Evolutionary conservation across 2,888 invertebrate species (phyloP), one percentile per base, ranked within the genome.

Genomic region (Calameuta pallipes): DNA sequence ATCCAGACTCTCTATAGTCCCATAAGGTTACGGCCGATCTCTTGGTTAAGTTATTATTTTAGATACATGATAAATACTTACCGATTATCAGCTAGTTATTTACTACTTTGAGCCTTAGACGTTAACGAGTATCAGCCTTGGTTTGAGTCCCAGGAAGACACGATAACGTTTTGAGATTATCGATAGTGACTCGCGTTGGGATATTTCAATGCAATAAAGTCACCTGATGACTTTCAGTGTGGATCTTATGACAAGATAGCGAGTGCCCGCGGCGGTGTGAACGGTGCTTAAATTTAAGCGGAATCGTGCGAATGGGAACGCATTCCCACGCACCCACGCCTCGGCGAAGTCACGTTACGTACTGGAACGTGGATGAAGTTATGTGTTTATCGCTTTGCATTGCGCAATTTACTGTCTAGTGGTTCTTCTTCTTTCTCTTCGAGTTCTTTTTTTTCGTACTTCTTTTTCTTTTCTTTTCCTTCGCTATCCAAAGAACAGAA

Each of bases 301-400:
- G 71, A 74, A 34, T 74, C 74, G 36, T 74, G 74, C 74, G 74
- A 74, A 74, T 74, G 34, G 74, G 78, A 74, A 69, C 78, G 76
- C 79, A 80, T 84, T 84, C 84, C 84, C 85, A 83, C 85, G 85
- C 82, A 76, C 81, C 78, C 76, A 76, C 80, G 79, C 79, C 80
- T 81, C 76, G 80, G 69, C 82, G 80, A 83, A 71, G 71, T 56
- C 56, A 56, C 56, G 56, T 56, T 56, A 56, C 56, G 23, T 56
- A 56, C 23, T 56, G 56, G 56, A 56, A 56, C 56, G 56, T 56
- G 56, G 56, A 56, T 23, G 56, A 56, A 56, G 56, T 56, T 56
- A 56, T 56, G 2, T 56, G 56, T 56, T 56, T 56, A 56, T 56
- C 23, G 23, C 23, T 56, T 56, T 56, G 56, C 56, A 23, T 23